These are phyloP conservation scores for Pyrrhia umbra DNA, from an alignment of 2,888 invertebrate genomes.

Conservation along the genomic window DNA sequence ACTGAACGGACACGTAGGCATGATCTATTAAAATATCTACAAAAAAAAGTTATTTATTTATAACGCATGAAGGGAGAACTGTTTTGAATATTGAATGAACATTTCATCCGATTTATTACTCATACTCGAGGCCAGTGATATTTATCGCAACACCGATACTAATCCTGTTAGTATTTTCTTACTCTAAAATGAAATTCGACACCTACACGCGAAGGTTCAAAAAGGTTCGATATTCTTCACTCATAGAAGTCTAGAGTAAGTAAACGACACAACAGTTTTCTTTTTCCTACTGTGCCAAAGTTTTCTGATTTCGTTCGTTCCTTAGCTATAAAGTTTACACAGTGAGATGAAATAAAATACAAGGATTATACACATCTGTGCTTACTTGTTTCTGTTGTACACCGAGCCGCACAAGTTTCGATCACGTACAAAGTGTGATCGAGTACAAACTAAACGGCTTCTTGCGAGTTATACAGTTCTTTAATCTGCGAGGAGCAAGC, in stretches of 20 bases:
- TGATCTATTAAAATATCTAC: background rate
- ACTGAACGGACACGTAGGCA: background rate
- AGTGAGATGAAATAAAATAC: conserved; percentile 62
- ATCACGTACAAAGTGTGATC: conserved; percentile 77
- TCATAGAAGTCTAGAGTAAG: conserved; percentile 7
- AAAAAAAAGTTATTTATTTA: too few relatives aligned
- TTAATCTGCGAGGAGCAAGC: conserved; percentile 42
- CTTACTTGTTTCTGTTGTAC: conserved; percentile 69
- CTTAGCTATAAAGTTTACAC: conserved; percentile 47
- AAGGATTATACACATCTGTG: conserved; percentile 68
- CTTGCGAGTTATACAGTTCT: conserved; percentile 60
- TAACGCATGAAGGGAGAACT: too few relatives aligned
- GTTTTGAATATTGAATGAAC: too few relatives aligned
- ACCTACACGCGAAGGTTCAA: conserved; percentile 11
- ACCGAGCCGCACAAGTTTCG: conserved; percentile 70
- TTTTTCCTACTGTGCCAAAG: conserved; percentile 23
- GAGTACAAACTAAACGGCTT: conserved; percentile 74
- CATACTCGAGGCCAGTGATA: too few relatives aligned
- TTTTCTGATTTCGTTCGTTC: conserved; percentile 48
- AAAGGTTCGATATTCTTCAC: conserved; percentile 27
- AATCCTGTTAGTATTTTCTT: too few relatives aligned
- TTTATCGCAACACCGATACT: too few relatives aligned
- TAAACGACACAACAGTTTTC: conserved; percentile 37
- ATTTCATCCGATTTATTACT: too few relatives aligned
- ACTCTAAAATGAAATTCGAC: conserved; percentile 23